A percentile compares a stretch with the other conserved stretches of the same genome.
Evolutionary conservation across 2,113 vertebrate genomes (phyloP).

Genomic region (Odontesthes bonariensis): DNA sequence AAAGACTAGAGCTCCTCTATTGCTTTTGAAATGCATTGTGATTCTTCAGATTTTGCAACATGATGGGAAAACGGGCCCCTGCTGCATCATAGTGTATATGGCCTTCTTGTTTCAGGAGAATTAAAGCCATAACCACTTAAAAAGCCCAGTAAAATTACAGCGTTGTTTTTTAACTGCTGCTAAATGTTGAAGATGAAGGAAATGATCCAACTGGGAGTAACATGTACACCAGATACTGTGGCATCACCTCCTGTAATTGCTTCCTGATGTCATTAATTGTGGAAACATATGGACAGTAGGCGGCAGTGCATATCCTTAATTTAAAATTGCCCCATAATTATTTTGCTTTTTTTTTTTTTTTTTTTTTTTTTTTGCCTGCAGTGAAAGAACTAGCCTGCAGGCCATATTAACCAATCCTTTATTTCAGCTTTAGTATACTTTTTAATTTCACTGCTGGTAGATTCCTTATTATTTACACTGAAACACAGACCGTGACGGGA

Average conservation of each 20-base stretch:
- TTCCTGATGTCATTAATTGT: conserved; percentile 53
- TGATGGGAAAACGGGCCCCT: neutral
- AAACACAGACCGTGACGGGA: neutral
- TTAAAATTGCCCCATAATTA: neutral
- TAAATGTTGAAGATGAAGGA: neutral
- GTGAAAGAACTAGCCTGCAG: neutral
- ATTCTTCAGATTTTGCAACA: neutral
- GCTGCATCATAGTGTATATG: neutral
- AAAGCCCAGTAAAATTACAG: neutral
- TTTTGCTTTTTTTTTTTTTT: neutral
- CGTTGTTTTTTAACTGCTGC: neutral
- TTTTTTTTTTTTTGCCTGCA: neutral
- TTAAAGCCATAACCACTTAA: neutral
- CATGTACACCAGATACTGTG: neutral
- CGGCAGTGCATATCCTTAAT: neutral
- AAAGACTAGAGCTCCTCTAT: conserved; percentile 2
- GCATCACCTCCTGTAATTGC: conserved; percentile 35
- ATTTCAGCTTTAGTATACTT: neutral
- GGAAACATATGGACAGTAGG: conserved; percentile 36
- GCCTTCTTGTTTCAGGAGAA: neutral
- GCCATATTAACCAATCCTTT: neutral
- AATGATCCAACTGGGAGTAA: neutral
- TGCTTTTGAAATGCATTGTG: neutral
- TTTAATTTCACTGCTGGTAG: neutral
- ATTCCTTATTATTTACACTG: neutral